Base-by-base conservation (phyloP, 2,888 invertebrate species). In the Ecliptopera silaceata region DNA sequence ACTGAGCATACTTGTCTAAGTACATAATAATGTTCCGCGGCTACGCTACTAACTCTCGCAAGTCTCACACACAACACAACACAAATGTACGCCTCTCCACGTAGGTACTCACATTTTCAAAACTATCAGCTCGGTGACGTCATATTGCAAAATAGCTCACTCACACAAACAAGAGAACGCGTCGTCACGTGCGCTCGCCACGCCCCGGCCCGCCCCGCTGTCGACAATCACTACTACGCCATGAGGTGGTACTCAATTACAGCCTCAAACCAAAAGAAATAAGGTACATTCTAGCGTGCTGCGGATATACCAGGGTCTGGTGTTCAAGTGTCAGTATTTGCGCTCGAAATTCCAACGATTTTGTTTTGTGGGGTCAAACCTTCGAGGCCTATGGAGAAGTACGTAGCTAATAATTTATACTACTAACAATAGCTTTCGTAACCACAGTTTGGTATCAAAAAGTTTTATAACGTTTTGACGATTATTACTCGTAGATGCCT, bases 161-260 rank as follows among this genome's bases (percentile, higher is more conserved):
- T 36, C 47, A 47, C 56, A 50, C 50, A 45, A 6, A 22, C 39
- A 17, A 42, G 8, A 15, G 15, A 36, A 36, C 26, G 57, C 18
- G 81, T 79, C 80, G 78, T 80, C 82, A 80, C 69, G 51, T 50
- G 53, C 47, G 70, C 68, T 63, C 66, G 84, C 83, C 84, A 80
- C 86, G 87, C 88, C 87, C 85, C 80, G 79, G 71, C 80, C 82
- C 85, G 87, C 86, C 88, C 76, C 77, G 77, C 75, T 70, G 74
- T 74, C 79, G 70, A 68, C 79, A 66, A 68, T 58, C 65, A 66
- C 70, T 62, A 64, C 70, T 63, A 55, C 46, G 42, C 47, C 26
- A 12, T 39, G 10, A 29, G n/a, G 48, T 50, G 1, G 15, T 32
- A 26, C 52, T 17, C 61, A 10, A 56, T 11, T 52, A 13, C 18